Conservation (phyloP, 2,113 vertebrate species). For the Tauraco erythrolophus region DNA sequence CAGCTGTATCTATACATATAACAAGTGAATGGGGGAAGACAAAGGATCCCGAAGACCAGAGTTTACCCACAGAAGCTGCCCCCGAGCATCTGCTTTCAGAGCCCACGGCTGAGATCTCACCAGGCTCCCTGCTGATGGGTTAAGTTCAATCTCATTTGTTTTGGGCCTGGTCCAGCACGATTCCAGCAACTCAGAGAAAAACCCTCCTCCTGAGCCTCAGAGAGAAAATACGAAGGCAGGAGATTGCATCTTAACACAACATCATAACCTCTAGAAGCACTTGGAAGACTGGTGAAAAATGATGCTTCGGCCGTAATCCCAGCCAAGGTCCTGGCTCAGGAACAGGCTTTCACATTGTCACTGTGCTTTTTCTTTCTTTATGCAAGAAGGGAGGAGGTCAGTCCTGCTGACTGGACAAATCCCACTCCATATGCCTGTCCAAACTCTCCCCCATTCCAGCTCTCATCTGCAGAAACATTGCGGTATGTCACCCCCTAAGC, state of each 20-base stretch:
- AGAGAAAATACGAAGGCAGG: background rate
- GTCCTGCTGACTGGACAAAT: background rate
- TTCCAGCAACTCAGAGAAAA: constrained; percentile 23
- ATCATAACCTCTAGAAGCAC: background rate
- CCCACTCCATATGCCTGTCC: background rate
- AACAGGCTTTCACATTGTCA: background rate
- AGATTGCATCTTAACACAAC: constrained; percentile 21
- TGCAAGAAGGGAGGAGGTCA: background rate
- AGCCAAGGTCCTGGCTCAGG: constrained; percentile 7
- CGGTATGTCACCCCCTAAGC: background rate
- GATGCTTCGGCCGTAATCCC: background rate
- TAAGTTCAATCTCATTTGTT: constrained; percentile 42
- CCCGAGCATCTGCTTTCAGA: background rate
- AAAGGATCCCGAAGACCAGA: background rate
- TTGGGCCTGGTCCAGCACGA: constrained; percentile 23
- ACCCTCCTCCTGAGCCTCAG: background rate
- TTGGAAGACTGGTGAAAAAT: constrained; percentile 1
- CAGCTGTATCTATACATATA: background rate
- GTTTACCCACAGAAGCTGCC: constrained; percentile 17
- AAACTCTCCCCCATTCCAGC: background rate
- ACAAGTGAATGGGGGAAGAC: background rate
- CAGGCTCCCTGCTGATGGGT: constrained; percentile 16
- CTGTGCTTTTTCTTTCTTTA: background rate
- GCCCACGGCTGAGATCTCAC: background rate
- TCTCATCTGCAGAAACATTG: background rate